Conservation (phyloP, 2,888 invertebrate genomes). For the Branchellion lobata region DNA sequence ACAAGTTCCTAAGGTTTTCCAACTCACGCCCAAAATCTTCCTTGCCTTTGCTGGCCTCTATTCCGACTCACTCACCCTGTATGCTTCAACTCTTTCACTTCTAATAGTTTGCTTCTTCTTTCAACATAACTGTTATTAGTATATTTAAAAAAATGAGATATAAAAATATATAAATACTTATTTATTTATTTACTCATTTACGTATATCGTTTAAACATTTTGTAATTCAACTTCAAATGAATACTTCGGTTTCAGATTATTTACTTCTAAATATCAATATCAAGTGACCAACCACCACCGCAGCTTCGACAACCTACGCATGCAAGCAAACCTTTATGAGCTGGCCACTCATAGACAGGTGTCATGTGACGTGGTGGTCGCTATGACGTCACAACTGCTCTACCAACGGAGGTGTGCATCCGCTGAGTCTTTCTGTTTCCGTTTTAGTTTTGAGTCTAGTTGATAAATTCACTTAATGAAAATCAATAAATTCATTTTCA, state of each 20-base stretch:
- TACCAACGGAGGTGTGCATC: constrained; percentile 23
- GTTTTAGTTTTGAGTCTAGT: neutral
- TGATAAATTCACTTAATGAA: too few species aligned
- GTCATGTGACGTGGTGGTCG: neutral
- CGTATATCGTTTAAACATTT: neutral
- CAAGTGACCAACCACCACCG: neutral
- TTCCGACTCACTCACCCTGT: constrained; percentile 41
- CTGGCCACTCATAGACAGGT: neutral
- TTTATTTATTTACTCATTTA: neutral
- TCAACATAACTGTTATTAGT: too few species aligned
- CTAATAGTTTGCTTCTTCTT: too few species aligned
- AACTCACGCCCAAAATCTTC: constrained; percentile 28
- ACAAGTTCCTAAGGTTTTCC: constrained; percentile 35
- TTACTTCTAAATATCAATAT: neutral
- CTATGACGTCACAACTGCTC: neutral
- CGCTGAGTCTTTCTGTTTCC: neutral
- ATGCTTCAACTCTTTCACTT: too few species aligned
- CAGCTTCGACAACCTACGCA: constrained; percentile 14
- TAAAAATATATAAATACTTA: too few species aligned
- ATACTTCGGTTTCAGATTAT: neutral
- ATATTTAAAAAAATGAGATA: too few species aligned
- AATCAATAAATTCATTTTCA: too few species aligned
- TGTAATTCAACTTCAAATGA: neutral
- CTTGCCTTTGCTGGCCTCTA: constrained; percentile 40
- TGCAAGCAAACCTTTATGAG: constrained; percentile 36